Evolutionary conservation across 2,888 invertebrate genomes (phyloP).

Genomic region (Scaeva pyrastri): DNA sequence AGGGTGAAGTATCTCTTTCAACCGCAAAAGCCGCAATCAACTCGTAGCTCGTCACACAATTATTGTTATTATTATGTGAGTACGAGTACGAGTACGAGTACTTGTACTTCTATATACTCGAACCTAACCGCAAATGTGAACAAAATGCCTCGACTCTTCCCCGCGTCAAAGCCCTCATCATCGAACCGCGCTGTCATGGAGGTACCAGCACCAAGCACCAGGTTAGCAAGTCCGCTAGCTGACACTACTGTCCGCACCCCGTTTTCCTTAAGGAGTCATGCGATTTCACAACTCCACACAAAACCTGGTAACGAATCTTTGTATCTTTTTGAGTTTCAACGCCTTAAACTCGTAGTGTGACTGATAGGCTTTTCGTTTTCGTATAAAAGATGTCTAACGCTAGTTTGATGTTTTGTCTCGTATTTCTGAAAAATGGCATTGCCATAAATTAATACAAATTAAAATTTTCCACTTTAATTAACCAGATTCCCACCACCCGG

Average conservation of each 20-base stretch:
- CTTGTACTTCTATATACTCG: too few relatives aligned
- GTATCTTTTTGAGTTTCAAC: background rate
- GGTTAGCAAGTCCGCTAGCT: background rate
- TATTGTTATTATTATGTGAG: slow-evolving; percentile 30
- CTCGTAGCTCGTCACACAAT: slow-evolving; percentile 68
- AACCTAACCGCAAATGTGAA: slow-evolving; percentile 59
- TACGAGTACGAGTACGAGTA: too few relatives aligned
- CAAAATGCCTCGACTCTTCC: slow-evolving; percentile 7
- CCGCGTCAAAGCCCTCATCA: slow-evolving; percentile 3
- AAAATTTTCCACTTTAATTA: slow-evolving; percentile 72
- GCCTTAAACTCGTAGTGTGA: too few relatives aligned
- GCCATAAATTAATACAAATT: slow-evolving; percentile 76
- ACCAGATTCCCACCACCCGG: slow-evolving; percentile 69
- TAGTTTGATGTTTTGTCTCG: slow-evolving; percentile 46
- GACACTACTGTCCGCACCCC: slow-evolving; percentile 5
- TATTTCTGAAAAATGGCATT: slow-evolving; percentile 42
- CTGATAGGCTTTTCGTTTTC: slow-evolving; percentile 29
- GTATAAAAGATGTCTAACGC: slow-evolving; percentile 42
- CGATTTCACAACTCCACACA: slow-evolving; percentile 60
- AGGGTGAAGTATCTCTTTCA: slow-evolving; percentile 74
- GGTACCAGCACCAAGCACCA: too few relatives aligned
- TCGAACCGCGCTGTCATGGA: too few relatives aligned
- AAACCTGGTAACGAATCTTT: background rate
- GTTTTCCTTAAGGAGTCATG: slow-evolving; percentile 54
- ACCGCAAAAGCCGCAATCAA: slow-evolving; percentile 66